Percentiles rank a stretch among this genome's conserved stretches.
Conservation (phyloP, 2,888 invertebrate species). For the Druceiella hillmani region DNA sequence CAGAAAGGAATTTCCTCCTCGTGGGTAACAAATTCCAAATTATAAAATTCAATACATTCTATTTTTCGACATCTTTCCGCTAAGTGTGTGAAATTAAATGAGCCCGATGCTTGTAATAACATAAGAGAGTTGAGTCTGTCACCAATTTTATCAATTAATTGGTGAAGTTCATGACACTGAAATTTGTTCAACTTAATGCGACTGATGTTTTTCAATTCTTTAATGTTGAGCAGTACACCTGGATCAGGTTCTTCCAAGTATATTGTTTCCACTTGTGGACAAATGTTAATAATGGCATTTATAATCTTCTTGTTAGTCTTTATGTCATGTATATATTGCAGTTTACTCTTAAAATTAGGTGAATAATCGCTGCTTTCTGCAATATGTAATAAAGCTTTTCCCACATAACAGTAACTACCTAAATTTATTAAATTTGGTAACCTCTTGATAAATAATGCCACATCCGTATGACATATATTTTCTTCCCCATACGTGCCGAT, state of each 20-base stretch:
- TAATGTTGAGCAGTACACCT: slow-evolving; percentile 48
- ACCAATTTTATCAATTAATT: slow-evolving; percentile 51
- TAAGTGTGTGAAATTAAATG: slow-evolving; percentile 54
- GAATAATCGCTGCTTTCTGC: slow-evolving; percentile 48
- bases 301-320: slow-evolving; percentile 55
- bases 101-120: slow-evolving; percentile 52
- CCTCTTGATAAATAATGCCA: slow-evolving; percentile 56
- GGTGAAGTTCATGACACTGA: slow-evolving; percentile 55
- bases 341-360: slow-evolving; percentile 53
- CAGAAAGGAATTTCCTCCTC: slow-evolving; percentile 52
- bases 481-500: slow-evolving; percentile 67
- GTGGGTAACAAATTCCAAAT: slow-evolving; percentile 57
- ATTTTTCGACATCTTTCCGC: slow-evolving; percentile 55
- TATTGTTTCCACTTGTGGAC: slow-evolving; percentile 58
- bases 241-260: slow-evolving; percentile 59
- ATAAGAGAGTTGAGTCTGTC: slow-evolving; percentile 51
- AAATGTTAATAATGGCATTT: slow-evolving; percentile 54
- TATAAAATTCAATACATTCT: slow-evolving; percentile 59
- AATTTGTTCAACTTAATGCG: slow-evolving; percentile 60
- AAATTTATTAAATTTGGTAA: slow-evolving; percentile 60
- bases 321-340: slow-evolving; percentile 63
- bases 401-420: slow-evolving; percentile 64
- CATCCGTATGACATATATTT: slow-evolving; percentile 60
- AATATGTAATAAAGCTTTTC: slow-evolving; percentile 54
- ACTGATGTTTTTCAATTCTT: slow-evolving; percentile 43